These are phyloP conservation scores for Rhynchopsitta pachyrhyncha DNA, from an alignment of 2,113 vertebrate species.

Conservation along the genomic window DNA sequence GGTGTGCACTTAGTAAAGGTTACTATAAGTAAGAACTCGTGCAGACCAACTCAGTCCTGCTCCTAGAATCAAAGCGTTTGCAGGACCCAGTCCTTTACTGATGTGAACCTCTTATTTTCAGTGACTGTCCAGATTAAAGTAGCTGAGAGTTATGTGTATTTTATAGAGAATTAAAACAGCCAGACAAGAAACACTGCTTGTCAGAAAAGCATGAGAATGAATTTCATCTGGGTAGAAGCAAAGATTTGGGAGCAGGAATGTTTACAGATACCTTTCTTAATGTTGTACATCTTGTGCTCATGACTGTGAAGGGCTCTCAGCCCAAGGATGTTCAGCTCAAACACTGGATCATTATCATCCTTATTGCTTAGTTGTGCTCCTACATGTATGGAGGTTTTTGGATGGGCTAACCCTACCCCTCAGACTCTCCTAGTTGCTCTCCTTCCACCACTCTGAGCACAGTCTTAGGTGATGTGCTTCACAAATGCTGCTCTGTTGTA, in stretches of 20 bases:
- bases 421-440: neutral
- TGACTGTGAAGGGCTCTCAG: neutral
- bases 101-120: neutral
- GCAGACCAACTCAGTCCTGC: neutral
- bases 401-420: neutral
- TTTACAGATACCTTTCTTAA: neutral
- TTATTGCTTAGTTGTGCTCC: neutral
- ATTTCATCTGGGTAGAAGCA: neutral
- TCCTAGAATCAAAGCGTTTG: neutral
- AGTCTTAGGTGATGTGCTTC: neutral
- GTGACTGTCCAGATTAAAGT: neutral
- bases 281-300: neutral
- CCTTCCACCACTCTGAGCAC: neutral
- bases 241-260: neutral
- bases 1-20: neutral
- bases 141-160: neutral
- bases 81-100: neutral
- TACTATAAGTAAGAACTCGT: neutral
- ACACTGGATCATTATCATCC: neutral
- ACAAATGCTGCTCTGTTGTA: neutral
- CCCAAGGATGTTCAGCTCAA: neutral
- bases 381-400: fast-evolving
- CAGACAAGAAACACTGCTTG: neutral
- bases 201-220: neutral
- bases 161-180: neutral